Evolutionary conservation across 2,113 vertebrate genomes (phyloP), one percentile per base, ranked within the genome.

Genomic region (Ranitomeya variabilis): DNA sequence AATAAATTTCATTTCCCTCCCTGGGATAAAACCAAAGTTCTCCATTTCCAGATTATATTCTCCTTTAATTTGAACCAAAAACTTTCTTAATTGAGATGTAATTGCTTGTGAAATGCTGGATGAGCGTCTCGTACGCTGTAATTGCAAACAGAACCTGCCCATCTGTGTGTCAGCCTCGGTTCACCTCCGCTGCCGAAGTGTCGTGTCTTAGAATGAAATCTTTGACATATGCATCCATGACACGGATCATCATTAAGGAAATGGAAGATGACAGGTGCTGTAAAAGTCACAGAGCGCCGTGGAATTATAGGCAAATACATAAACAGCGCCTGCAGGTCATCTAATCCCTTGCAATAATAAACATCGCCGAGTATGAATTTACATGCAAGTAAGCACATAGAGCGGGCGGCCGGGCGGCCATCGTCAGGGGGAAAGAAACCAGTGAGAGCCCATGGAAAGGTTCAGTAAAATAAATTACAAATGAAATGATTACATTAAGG

Each of bases 201-300:
- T 69, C 21, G 64, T 26, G 45, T 26, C 66, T 83, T 15, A 69
- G 23, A 83, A 69, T 54, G 81, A 83, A 54, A 84, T 55, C 82
- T 69, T 26, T 71, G 64, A 84, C 82, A 84, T 54, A 6, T 84
- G 82, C 66, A 69, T 23, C 64, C 15, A 67, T 69, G 82, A 84
- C 82, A 84, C 55, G 52, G 37, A 84, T 83, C 82, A 84, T 71
- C 82, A 71, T 84, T 84, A 84, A 71, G 82, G 82, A 84, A 69
- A 84, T 84, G 45, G 64, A 71, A 69, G 21, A 71, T 84, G 82
- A 71, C 82, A 84, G 82, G 64, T 84, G 82, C 14, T 71, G 82
- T 52, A 23, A 69, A 84, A 84, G 64, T 71, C 82, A 14, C 66
- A n/a, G 21, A 6, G 66, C 82, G 18, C 45, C 9, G 64, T 23